phyloP scores from a whole-genome alignment of 1,140 invertebrate species.

The Holcopasites calliopsidis region DNA sequence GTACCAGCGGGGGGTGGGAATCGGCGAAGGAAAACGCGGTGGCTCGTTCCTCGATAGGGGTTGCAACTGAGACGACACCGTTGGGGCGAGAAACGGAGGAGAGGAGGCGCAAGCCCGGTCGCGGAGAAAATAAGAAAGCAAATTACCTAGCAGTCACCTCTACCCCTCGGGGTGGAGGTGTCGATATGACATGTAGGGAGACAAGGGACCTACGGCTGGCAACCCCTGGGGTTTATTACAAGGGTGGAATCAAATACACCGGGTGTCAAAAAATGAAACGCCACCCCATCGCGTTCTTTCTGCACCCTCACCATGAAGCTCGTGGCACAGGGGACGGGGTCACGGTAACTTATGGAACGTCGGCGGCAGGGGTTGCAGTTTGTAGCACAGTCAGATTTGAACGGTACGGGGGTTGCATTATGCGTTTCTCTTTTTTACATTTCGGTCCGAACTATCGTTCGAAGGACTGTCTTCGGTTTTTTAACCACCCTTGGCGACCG shows the following conservation, averaged over 20 bases:
- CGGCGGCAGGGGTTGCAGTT: conserved; percentile 42
- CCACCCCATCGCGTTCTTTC: conserved; percentile 65
- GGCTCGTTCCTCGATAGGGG: conserved; percentile 52
- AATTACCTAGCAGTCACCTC: conserved; percentile 78
- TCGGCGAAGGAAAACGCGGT: conserved; percentile 50
- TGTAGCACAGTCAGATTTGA: conserved; percentile 45
- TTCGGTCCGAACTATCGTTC: conserved; percentile 12
- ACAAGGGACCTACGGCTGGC: conserved; percentile 60
- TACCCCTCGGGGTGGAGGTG: conserved; percentile 75
- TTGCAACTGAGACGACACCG: conserved; percentile 36
- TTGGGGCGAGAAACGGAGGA: conserved; percentile 36
- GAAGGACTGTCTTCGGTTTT: too few relatives aligned
- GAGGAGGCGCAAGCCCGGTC: conserved; percentile 49
- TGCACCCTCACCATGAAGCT: conserved; percentile 21
- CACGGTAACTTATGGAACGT: conserved; percentile 54
- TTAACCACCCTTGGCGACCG: too few relatives aligned
- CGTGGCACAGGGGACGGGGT: conserved; percentile 53
- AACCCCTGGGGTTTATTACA: conserved; percentile 80
- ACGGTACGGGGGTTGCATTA: conserved; percentile 35
- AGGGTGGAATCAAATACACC: conserved; percentile 81
- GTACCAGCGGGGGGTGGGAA: conserved; percentile 45
- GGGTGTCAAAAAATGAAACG: conserved; percentile 81
- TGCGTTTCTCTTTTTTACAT: conserved; percentile 23
- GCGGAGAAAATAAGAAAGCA: conserved; percentile 78
- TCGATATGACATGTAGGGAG: conserved; percentile 79